Evolutionary conservation across 2,113 vertebrate species (phyloP), one percentile per base, ranked within the genome.

Genomic region (Sinocyclocheilus rhinocerous): DNA sequence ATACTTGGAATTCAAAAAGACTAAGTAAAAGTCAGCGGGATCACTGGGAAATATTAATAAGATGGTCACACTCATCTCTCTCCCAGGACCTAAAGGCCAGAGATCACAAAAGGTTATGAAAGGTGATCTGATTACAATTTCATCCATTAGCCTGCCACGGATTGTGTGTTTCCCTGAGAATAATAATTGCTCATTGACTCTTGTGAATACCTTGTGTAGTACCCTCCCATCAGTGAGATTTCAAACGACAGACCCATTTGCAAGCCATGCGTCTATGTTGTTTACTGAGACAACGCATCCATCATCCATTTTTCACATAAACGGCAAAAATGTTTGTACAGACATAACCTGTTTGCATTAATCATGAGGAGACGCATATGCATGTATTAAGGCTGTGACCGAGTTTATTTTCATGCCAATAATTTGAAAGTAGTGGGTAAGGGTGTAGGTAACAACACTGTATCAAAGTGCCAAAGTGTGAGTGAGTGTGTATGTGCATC

Each of bases 221-320:
- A 65, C 59, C 59, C 79, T 6, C 7, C 79, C 36, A 8, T 81
- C 15, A 22, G 59, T 0, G 16, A 69, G 39, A 67, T 42, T 82
- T 82, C 45, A 82, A 82, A 82, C 1, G 26, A 82, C 24, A 0
- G 45, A 13, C 48, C 15, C 24, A 33, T 82, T 70, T 52, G 63
- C 63, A 52, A 52, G 80, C 10, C n/a, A 26, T 20, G 4, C 15
- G 15, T 4, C 12, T n/a, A n/a, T 67, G 61, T 24, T 29, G 59
- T 81, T 48, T 63, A 9, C 45, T 6, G 24, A 82, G 24, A 82
- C 80, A 82, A 15, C 63, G 12, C 63, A 82, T 70, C 26, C 39
- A 81, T 81, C n/a, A 65, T 65, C 59, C 16, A 82, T 33, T 69
- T 82, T 33, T 48, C 88, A 89, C 91, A 86, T 89, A 76, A 85